Percentiles rank a stretch among this genome's conserved stretches.
Evolutionary conservation across 2,797 vertebrate species (phyloP).

Genomic region (Emys orbicularis): DNA sequence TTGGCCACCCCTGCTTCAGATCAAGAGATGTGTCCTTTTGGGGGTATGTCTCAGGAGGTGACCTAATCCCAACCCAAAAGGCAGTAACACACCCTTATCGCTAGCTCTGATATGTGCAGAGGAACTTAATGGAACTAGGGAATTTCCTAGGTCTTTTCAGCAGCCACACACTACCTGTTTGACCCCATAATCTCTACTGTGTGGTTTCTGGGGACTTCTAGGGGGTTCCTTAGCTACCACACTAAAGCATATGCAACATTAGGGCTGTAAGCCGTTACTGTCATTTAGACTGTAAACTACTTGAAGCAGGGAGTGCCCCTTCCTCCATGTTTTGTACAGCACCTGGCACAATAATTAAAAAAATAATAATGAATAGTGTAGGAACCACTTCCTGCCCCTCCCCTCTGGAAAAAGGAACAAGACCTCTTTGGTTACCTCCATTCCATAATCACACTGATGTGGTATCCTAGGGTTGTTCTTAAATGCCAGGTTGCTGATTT

Average conservation of each 20-base stretch:
- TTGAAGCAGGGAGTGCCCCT: background rate
- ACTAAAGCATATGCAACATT: background rate
- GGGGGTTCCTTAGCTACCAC: background rate
- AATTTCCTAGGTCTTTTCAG: background rate
- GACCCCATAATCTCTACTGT: background rate
- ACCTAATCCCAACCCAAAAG: background rate
- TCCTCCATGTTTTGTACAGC: background rate
- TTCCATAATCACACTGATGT: background rate
- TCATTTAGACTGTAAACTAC: background rate
- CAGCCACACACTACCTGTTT: background rate
- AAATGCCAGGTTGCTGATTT: background rate
- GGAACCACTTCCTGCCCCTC: background rate
- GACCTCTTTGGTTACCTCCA: background rate
- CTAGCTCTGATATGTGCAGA: background rate
- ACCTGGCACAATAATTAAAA: background rate
- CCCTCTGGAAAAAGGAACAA: background rate
- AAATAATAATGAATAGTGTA: accelerated
- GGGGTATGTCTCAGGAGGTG: background rate
- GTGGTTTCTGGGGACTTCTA: background rate
- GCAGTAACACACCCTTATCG: background rate
- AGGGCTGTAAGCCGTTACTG: background rate
- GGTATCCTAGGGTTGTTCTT: accelerated
- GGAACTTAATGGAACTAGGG: background rate
- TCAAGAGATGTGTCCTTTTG: background rate
- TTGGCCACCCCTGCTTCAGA: too few species aligned